Conservation (phyloP, 2,113 vertebrate species). For the Ancistrus triradiatus region DNA sequence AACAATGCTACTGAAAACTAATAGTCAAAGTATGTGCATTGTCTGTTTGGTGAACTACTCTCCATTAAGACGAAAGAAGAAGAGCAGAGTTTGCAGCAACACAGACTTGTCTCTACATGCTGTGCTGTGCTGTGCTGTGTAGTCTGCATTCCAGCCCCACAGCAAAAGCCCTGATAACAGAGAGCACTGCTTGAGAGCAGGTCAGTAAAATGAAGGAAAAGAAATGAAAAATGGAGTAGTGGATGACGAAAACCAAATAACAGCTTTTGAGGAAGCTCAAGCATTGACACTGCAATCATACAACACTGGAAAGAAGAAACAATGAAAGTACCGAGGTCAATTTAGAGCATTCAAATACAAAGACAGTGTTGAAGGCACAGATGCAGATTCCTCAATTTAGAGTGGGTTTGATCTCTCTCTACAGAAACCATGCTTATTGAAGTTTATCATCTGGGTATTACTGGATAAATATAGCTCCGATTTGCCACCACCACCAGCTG, state of each 20-base stretch:
- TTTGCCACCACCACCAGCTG: no score
- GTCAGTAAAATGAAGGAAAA: conserved; percentile 29
- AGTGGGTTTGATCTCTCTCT: no score
- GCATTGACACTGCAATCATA: neutral
- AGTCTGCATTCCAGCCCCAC: conserved; percentile 64
- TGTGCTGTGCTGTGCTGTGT: conserved; percentile 48
- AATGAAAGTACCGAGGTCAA: conserved; percentile 29
- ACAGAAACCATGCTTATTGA: no score
- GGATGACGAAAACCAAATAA: conserved; percentile 8
- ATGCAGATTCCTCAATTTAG: no score
- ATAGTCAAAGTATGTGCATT: conserved; percentile 17
- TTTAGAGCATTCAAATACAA: neutral
- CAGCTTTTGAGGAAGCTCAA: conserved; percentile 1
- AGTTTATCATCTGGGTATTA: no score
- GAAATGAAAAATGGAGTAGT: neutral
- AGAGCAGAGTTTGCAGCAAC: conserved; percentile 38
- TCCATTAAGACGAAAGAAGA: conserved; percentile 15
- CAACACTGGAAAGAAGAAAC: neutral
- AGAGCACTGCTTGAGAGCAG: conserved; percentile 23
- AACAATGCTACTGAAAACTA: conserved; percentile 4
- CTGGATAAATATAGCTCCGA: no score
- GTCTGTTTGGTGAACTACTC: conserved; percentile 20
- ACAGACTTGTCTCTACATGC: conserved; percentile 69
- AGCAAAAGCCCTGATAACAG: conserved; percentile 54
- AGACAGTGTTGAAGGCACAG: no score